Evolutionary conservation across 37 sponge, comb jelly and placozoan genomes (phyloP).

Genomic region (Cliona cf. orientalis): DNA sequence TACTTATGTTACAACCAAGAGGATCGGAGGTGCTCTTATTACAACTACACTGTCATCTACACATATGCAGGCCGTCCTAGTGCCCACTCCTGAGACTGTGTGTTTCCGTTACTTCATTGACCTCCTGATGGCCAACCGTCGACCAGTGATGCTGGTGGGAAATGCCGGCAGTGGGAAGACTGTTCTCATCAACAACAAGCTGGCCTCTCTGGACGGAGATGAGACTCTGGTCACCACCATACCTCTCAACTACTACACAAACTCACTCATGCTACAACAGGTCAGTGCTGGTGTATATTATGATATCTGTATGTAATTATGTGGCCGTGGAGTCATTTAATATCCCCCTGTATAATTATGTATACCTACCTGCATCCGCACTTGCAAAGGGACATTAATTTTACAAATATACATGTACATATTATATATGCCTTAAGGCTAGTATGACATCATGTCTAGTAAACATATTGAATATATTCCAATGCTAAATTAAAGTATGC

Average conservation of each 20-base stretch:
- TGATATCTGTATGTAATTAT: neutral
- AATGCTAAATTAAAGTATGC: no score
- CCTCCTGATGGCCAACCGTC: slow-evolving; percentile 87
- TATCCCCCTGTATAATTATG: no score
- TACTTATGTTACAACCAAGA: no score
- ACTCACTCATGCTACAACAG: slow-evolving; percentile 95
- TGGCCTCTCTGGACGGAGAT: slow-evolving; percentile 50
- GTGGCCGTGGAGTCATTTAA: neutral
- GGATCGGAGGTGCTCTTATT: neutral
- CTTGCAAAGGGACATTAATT: no score
- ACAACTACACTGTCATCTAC: no score
- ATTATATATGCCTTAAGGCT: neutral
- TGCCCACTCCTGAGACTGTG: slow-evolving; percentile 91
- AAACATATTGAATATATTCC: neutral
- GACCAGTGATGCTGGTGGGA: slow-evolving; percentile 98
- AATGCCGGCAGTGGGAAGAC: slow-evolving; percentile 97
- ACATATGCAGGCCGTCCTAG: slow-evolving; percentile 80
- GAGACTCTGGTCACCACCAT: slow-evolving; percentile 89
- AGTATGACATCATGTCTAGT: neutral
- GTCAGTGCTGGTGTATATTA: slow-evolving; percentile 29
- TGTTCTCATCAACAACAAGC: slow-evolving; percentile 91
- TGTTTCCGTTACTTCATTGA: slow-evolving; percentile 86
- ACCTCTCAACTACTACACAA: slow-evolving; percentile 98
- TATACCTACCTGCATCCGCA: no score
- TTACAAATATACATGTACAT: neutral